Base-by-base conservation (phyloP, 2,888 invertebrate species). In the Harmothoe impar region DNA sequence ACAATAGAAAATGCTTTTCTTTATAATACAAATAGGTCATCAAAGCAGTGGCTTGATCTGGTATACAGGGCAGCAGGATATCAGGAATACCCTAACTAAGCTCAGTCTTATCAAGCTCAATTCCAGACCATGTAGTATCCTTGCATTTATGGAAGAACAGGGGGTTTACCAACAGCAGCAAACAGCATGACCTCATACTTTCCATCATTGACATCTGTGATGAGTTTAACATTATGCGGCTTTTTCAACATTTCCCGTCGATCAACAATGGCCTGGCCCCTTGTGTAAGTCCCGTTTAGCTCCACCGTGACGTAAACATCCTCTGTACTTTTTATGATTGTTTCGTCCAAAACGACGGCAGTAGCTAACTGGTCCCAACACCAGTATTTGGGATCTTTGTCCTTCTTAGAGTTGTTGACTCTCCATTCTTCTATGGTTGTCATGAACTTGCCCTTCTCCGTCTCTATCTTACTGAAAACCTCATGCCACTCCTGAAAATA, bases 201-300 rank as follows among this genome's bases (percentile, higher is more conserved):
- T 15, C 7, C 62, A 0, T 33, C n/a, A 89, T 94, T 92, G 23
- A 94, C 91, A n/a, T 92, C 92, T 23, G 92, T 92, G 12, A 95
- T 92, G 17, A 94, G 91, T 25, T 89, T 93, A n/a, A 94, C 93
- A 90, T 95, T 95, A 23, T 92, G 91, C 0, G 90, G 72, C 51
- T 93, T 92, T 33, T 91, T 90, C 43, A 93, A 89, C 17, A 33
- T 35, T 0, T 92, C 91, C 33, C 89, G 89, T 94, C 94, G 94
- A 91, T 97, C 97, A 31, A 97, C 95, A 0, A 97, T 96, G 94
- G 97, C 96, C 95, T 97, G 97, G 0, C 97, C 97, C 90, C 97
- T 96, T 0, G 97, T 97, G 92, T 96, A 96, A 0, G 92, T 94
- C 0, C 97, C 97, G 91, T 95, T 95, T 25, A 97, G 94, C 94